Base-by-base conservation (phyloP, 2,113 vertebrate species). In the Centropus bengalensis region DNA sequence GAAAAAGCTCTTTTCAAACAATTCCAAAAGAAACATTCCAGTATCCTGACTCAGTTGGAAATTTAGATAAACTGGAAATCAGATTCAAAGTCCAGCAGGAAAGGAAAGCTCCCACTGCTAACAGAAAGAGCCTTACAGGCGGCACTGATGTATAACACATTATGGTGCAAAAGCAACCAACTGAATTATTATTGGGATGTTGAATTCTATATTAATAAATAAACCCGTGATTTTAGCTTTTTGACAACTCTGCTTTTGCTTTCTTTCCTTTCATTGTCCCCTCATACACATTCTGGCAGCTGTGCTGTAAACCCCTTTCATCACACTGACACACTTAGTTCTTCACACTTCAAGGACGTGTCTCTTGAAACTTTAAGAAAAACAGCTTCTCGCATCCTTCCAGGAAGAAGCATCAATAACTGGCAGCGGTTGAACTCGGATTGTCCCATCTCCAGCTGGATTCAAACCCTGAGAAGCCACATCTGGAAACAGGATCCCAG, bases 21-120 rank as follows among this genome's bases (percentile, higher is more conserved):
- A 73, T 62, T 96, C 93, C 78, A 94, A 83, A 79, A 89, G 86
- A 94, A 97, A 93, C 89, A 95, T 94, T 93, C 91, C 86, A 86
- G 36, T 81, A 76, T 95, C 83, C 91, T 94, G 89, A 92, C 86
- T 96, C 81, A 63, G 68, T 27, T 89, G 69, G 81, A 92, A 88
- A 91, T 96, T 86, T 92, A 86, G 67, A 76, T 94, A 69, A 84
- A 89, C 64, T 94, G 82, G 71, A 95, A 90, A 95, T 94, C 68
- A 93, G 47, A 92, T 71, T 71, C 45, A 87, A 88, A 60, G 36
- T 76, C 67, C 80, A 68, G 28, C 67, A 56, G 28, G 45, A 66
- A 77, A 84, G 68, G 77, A 89, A 78, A 19, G 20, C 51, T 95
- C 82, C 70, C 32, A 69, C 60, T 69, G 82, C 56, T 83, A 87